A percentile compares a stretch with the other conserved stretches of the same genome.
Conservation (phyloP, 2,888 invertebrate genomes). For the Archips xylosteana region DNA sequence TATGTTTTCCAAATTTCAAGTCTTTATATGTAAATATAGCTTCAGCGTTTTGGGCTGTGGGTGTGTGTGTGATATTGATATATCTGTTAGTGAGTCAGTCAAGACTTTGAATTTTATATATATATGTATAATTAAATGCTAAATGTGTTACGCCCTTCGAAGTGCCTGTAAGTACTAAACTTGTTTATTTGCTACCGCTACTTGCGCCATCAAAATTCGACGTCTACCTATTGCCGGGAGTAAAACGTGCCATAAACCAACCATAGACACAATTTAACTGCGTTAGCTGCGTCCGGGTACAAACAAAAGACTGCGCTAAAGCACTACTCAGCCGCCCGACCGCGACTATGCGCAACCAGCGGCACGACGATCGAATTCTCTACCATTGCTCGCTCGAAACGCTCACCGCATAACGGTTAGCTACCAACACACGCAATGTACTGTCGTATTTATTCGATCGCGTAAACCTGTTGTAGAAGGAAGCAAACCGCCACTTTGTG, state of each 20-base stretch:
- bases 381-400: neutral
- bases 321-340: neutral
- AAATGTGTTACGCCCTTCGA: neutral
- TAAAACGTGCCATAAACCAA: conserved; percentile 8
- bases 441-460: neutral
- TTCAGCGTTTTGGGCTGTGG: too few species aligned
- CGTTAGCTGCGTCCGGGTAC: neutral
- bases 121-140: neutral
- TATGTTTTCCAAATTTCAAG: too few species aligned
- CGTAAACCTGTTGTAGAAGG: neutral
- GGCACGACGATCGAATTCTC: neutral
- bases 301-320: conserved; percentile 26
- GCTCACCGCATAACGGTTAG: neutral
- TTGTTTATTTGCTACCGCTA: neutral
- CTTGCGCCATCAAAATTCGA: neutral
- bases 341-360: neutral
- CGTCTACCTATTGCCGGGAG: neutral
- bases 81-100: too few species aligned
- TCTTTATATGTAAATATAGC: too few species aligned
- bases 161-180: neutral
- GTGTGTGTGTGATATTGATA: too few species aligned
- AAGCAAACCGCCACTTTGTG: conserved; percentile 18
- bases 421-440: neutral
- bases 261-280: conserved; percentile 10
- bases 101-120: too few species aligned